Percentiles rank a stretch among this genome's conserved stretches.
Evolutionary conservation across 2,113 vertebrate genomes (phyloP).

Genomic region (Sapajus apella): DNA sequence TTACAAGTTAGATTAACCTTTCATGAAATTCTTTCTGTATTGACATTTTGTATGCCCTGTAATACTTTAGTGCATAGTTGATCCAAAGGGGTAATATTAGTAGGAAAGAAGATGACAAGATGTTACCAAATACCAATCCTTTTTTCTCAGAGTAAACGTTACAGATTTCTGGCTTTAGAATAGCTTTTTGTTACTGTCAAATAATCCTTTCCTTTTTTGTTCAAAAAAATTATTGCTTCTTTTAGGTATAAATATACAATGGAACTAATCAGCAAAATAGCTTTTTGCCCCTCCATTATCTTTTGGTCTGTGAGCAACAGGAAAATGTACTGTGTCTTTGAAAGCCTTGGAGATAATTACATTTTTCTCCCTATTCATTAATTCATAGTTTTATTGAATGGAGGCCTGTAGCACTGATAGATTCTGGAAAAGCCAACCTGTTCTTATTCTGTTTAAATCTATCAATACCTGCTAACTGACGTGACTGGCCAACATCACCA

Average conservation of each 20-base stretch:
- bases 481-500: constrained; percentile 25
- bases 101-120: constrained; percentile 37
- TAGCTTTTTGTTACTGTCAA: constrained; percentile 50
- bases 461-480: constrained; percentile 39
- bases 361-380: constrained; percentile 9
- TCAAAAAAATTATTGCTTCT: not conserved
- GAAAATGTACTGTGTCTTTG: constrained; percentile 45
- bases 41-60: not conserved
- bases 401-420: constrained; percentile 2
- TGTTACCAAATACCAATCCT: constrained; percentile 44
- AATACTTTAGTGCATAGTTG: constrained; percentile 1
- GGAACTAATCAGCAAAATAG: constrained; percentile 42
- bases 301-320: constrained; percentile 18
- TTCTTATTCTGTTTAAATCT: constrained; percentile 50
- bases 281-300: constrained; percentile 48
- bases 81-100: not conserved
- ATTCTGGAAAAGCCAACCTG: constrained; percentile 35
- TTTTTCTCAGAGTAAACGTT: constrained; percentile 48
- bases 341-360: constrained; percentile 55
- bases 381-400: constrained; percentile 60
- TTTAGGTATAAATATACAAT: constrained; percentile 44
- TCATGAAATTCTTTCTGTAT: constrained; percentile 29
- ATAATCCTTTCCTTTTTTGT: constrained; percentile 23
- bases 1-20: constrained; percentile 11
- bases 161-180: constrained; percentile 40